A percentile compares a stretch with the other conserved stretches of the same genome.
phyloP scores from a whole-genome alignment of 2,888 invertebrate genomes.

The Ophonus ardosiacus region DNA sequence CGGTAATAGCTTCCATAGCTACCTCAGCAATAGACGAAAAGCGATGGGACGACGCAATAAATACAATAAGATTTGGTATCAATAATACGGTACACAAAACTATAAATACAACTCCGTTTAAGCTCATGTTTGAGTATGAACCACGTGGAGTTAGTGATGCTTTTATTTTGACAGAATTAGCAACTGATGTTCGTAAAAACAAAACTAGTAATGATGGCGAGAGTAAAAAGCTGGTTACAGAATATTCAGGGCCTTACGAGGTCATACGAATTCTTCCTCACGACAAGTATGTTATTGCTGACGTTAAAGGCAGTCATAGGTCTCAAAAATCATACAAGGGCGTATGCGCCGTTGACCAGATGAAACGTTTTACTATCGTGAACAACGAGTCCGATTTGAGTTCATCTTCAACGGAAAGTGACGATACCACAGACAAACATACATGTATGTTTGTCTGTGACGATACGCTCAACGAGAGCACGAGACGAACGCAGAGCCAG shows the following conservation, averaged over 20 bases:
- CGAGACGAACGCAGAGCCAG: not conserved
- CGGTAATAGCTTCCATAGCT: not conserved
- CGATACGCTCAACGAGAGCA: not conserved
- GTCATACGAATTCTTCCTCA: not conserved
- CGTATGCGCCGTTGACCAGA: not conserved
- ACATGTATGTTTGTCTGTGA: too few relatives aligned
- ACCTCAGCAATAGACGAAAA: not conserved
- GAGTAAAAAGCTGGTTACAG: not conserved
- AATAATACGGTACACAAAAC: slow-evolving; percentile 23
- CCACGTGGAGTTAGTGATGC: slow-evolving; percentile 22
- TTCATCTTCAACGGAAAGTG: not conserved
- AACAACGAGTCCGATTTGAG: too few relatives aligned
- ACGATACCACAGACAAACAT: too few relatives aligned
- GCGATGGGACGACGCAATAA: not conserved
- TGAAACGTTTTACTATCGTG: not conserved
- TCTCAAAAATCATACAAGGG: not conserved
- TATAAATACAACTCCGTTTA: not conserved
- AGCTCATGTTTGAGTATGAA: not conserved
- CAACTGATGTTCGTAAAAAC: not conserved
- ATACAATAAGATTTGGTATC: not conserved
- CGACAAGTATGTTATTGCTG: not conserved
- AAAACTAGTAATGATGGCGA: not conserved
- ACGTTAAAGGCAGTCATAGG: not conserved
- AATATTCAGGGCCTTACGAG: slow-evolving; percentile 2
- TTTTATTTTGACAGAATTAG: not conserved